Evolutionary conservation across 2,113 vertebrate species (phyloP).

Genomic region (Isichthys henryi): DNA sequence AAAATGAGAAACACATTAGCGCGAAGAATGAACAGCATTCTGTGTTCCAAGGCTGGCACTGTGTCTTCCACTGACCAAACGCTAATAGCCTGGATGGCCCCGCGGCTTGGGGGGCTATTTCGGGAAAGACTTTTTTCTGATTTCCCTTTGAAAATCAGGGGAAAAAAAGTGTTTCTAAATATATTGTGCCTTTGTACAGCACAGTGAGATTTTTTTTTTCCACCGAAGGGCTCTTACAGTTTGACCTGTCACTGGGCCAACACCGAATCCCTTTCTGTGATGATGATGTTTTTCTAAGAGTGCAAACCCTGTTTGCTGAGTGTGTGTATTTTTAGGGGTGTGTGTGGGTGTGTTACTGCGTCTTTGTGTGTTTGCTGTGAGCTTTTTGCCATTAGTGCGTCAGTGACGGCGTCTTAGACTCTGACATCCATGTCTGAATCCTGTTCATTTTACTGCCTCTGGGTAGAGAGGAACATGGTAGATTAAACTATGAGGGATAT

Average conservation of each 20-base stretch:
- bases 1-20: not conserved
- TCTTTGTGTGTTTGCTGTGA: not conserved
- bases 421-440: not conserved
- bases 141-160: not conserved
- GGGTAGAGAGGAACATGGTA: not conserved
- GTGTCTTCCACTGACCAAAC: not conserved
- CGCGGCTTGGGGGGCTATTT: not conserved
- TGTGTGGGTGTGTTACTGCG: not conserved
- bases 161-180: constrained; percentile 4
- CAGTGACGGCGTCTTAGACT: not conserved
- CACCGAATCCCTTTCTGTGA: not conserved
- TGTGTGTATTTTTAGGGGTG: not conserved
- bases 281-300: not conserved
- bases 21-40: not conserved
- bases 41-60: not conserved
- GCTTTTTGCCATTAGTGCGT: not conserved
- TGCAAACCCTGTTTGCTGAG: not conserved
- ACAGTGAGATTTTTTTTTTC: not conserved
- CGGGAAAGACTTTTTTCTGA: not conserved
- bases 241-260: not conserved
- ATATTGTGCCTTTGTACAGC: not conserved
- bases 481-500: not conserved
- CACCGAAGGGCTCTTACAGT: not conserved
- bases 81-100: not conserved
- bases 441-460: not conserved